Evolutionary conservation across 2,113 vertebrate genomes (phyloP).

Genomic region (Dromas ardeola): DNA sequence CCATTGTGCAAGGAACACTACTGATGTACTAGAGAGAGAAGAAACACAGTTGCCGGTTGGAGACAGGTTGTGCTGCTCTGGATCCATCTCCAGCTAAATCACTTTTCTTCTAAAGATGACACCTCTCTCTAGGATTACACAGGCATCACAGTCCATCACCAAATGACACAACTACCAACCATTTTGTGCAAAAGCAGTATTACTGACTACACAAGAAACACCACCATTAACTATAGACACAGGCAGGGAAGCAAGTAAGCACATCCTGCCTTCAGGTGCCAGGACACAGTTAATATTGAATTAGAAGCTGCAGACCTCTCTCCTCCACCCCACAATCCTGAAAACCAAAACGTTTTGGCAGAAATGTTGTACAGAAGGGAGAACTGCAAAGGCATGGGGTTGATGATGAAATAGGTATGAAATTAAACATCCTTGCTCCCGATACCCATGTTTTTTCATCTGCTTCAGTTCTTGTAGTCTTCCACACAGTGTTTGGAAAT

Average conservation of each 20-base stretch:
- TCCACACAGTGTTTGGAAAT: neutral
- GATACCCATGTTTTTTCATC: neutral
- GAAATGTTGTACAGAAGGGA: neutral
- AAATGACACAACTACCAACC: neutral
- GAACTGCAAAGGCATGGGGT: neutral
- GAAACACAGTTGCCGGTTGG: neutral
- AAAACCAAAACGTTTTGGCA: neutral
- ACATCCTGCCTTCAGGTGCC: neutral
- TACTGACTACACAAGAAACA: neutral
- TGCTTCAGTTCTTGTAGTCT: neutral
- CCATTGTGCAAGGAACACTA: too few relatives aligned
- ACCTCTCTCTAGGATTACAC: neutral
- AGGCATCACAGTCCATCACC: neutral
- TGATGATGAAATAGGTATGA: neutral
- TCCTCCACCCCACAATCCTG: neutral
- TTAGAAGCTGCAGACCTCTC: neutral
- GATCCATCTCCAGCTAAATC: neutral
- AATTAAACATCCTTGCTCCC: neutral
- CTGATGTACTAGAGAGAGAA: neutral
- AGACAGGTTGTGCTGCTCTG: neutral
- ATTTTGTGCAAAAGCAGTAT: neutral
- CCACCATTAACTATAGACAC: neutral
- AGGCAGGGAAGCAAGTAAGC: neutral
- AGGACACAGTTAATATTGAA: neutral
- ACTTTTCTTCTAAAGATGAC: neutral